Evolutionary conservation across 2,797 vertebrate species (phyloP), one percentile per base, ranked within the genome.

Genomic region (Tangara arthus): DNA sequence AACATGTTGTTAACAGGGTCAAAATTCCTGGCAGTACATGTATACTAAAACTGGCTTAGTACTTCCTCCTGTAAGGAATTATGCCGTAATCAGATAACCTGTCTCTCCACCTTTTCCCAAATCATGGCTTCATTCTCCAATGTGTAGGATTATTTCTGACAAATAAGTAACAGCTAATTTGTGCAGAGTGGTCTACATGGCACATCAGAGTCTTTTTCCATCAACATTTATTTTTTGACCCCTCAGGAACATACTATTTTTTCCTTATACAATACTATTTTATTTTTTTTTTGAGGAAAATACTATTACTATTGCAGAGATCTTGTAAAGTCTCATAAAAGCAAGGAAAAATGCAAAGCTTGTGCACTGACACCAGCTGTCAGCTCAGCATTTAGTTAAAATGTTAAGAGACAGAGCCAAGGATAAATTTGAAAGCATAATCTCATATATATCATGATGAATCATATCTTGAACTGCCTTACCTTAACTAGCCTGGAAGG

Each of bases 341-440:
- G 78, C 44, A 80, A 80, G 65, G 44, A 80, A 96, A 76, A 94
- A 70, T 90, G 79, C 65, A 78, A 79, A 91, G 79, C 77, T 85
- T 76, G 46, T 49, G 78, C 64, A 63, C 47, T 90, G 91, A 97
- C 89, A 95, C 24, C 94, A 95, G 94, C 84, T 96, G 94, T 96
- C 96, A 96, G 88, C 83, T 97, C 96, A 96, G 81, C 87, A 94
- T 96, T 95, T 96, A 91, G 79, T 92, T 82, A 86, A 97, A 97
- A 95, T 87, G 72, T 44, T 97, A 95, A 93, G 82, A 96, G 87
- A 78, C 61, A 50, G 79, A 91, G 87, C 78, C 86, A 96, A 95
- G 52, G 68, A 97, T 94, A 86, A 96, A 95, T 97, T 90, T 94
- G 87, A 95, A 92, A 96, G 57, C 50, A 24, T 96, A 96, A 97